Base-by-base conservation (phyloP, 2,797 vertebrate genomes). In the Falco naumanni region DNA sequence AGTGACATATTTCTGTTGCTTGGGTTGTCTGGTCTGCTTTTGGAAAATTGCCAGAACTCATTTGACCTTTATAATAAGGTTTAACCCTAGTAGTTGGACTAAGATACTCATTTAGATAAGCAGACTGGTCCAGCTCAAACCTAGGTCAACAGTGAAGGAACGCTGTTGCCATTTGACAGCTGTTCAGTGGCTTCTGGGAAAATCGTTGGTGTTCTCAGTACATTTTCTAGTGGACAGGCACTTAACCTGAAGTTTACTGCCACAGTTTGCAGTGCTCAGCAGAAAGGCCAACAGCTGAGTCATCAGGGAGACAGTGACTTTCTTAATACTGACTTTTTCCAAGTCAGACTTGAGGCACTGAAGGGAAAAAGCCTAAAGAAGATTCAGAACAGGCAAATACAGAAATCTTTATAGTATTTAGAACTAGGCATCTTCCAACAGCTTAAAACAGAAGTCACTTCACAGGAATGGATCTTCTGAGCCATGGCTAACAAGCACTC, bases 261-360 rank as follows among this genome's bases (percentile, higher is more conserved):
- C 66, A 59, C 47, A 19, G 16, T n/a, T 47, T 65, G 74, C 83
- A 81, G 59, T 15, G 21, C 69, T 94, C 88, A 95, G 93, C 80
- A 5, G 59, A 93, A 95, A 76, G 25, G 28, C 57, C 78, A 88
- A 76, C 6, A 10, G 29, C 61, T 51, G 37, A 84, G 29, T 94
- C 93, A 95, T 78, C 77, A 90, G 89, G 66, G 63, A 93, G 70
- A 93, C 54, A 50, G 21, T 16, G 63, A 91, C 77, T 94, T 90
- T 71, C 79, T 91, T 60, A 91, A 39, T 20, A 57, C 22, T 28
- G 13, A 76, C n/a, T 68, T 70, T 39, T 77, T 64, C 47, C 50
- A 76, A 72, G 63, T 72, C 63, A 65, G 54, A 87, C 66, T 92
- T 69, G 33, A 87, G 53, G 29, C 53, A 71, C 61, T 15, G 45